Conservation (phyloP, 2,797 vertebrate genomes). For the Enteromius anoplus region DNA sequence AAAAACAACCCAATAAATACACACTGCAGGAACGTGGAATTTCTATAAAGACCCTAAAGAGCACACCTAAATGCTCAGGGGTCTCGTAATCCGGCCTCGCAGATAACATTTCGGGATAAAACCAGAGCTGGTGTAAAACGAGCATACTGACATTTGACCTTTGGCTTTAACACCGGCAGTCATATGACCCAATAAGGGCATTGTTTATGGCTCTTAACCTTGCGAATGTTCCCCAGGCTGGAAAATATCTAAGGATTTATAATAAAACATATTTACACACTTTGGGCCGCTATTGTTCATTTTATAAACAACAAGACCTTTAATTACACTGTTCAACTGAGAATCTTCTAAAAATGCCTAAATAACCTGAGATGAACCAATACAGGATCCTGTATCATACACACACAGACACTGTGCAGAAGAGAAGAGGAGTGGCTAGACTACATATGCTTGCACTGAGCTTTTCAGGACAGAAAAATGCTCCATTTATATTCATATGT, state of each 20-base stretch:
- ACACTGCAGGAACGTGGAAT: constrained; percentile 50
- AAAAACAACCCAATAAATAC: constrained; percentile 43
- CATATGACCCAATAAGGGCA: background rate
- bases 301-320: background rate
- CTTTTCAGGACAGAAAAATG: constrained; percentile 1
- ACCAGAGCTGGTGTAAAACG: constrained; percentile 28
- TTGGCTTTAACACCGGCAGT: constrained; percentile 25
- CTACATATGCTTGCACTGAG: background rate
- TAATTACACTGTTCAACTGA: background rate
- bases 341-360: background rate
- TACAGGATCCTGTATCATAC: background rate
- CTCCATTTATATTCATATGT: background rate
- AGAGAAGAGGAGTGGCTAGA: constrained; percentile 16
- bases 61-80: constrained; percentile 67
- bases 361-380: constrained; percentile 18
- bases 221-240: background rate
- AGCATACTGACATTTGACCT: constrained; percentile 51
- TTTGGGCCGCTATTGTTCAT: background rate
- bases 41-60: constrained; percentile 58
- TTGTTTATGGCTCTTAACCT: background rate
- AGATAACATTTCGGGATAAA: constrained; percentile 16
- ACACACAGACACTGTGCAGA: constrained; percentile 13
- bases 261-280: background rate
- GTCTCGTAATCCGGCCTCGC: constrained; percentile 38
- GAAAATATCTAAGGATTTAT: background rate